Base-by-base conservation (phyloP, 2,888 invertebrate species). In the Busseola fusca region DNA sequence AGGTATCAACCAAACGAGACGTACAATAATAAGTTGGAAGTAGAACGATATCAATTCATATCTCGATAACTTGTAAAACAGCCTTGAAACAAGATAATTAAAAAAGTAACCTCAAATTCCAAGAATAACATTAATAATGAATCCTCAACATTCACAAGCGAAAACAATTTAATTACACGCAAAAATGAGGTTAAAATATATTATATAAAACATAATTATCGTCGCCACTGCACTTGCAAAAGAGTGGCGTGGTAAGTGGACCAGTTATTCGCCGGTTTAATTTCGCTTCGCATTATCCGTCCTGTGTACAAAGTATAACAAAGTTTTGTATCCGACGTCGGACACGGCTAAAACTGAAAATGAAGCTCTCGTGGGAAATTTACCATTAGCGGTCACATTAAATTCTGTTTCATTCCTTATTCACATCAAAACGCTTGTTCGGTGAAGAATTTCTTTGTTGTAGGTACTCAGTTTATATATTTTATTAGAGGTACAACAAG, bases 351-450 rank as follows among this genome's bases (percentile, higher is more conserved):
- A 86, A 86, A 89, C 88, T 87, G 91, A 89, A 92, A 94, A 93
- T 91, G 88, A 91, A 91, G 88, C 88, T 86, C 93, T 89, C 92
- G 70, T 67, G 93, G 93, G 94, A 94, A 94, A 94, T 94, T 92
- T 90, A 84, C 90, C 90, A 93, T 93, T 93, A 93, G 91, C 88
- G 90, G 89, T 87, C 86, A 90, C 90, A 93, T 92, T 92, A 92
- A 93, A 92, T 92, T 91, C 89, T 86, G 87, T 89, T 89, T 86
- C 89, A 90, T 92, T 89, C 87, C 88, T 90, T 91, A 91, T 92
- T 92, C 88, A 91, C 80, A 78, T 80, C 81, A 84, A 84, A 86
- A 84, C 69, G 82, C 77, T 82, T 77, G 71, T 76, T 75, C 63
- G 70, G 68, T 79, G 69, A 82, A 84, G 80, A 80, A 86, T 83